phyloP scores from a whole-genome alignment of 2,888 invertebrate species.

The Caenorhabditis becei region DNA sequence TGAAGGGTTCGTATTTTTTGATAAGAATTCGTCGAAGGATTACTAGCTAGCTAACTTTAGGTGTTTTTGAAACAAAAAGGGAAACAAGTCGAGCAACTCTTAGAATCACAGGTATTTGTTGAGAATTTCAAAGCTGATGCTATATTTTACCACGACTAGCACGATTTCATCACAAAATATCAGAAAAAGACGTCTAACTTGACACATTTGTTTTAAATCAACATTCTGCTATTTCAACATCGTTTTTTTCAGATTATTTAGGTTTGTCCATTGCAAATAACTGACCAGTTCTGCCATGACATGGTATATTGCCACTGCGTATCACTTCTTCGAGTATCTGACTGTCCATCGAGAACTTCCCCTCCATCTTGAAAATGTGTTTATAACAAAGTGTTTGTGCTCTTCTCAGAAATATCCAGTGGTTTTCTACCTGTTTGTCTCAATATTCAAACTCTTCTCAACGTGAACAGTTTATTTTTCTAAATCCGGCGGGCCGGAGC shows the following conservation, averaged over 20 bases:
- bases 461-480: constrained; percentile 48
- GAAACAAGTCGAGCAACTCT: too few relatives aligned
- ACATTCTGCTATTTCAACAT: too few relatives aligned
- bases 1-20: background rate
- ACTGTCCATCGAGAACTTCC: constrained; percentile 54
- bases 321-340: constrained; percentile 71
- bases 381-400: background rate
- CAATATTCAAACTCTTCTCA: constrained; percentile 1
- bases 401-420: constrained; percentile 10
- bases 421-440: constrained; percentile 17
- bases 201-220: too few relatives aligned
- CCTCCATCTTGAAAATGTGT: constrained; percentile 37
- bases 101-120: too few relatives aligned
- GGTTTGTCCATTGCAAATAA: background rate
- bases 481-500: background rate
- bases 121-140: too few relatives aligned
- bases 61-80: too few relatives aligned
- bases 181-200: too few relatives aligned
- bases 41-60: too few relatives aligned
- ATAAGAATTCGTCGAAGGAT: too few relatives aligned
- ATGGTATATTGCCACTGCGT: constrained; percentile 69
- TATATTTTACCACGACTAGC: too few relatives aligned
- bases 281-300: constrained; percentile 69
- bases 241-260: background rate
- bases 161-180: too few relatives aligned